Percentiles rank a stretch among this genome's conserved stretches.
Evolutionary conservation across 2,113 vertebrate genomes (phyloP).

Genomic region (Nycticorax nycticorax): DNA sequence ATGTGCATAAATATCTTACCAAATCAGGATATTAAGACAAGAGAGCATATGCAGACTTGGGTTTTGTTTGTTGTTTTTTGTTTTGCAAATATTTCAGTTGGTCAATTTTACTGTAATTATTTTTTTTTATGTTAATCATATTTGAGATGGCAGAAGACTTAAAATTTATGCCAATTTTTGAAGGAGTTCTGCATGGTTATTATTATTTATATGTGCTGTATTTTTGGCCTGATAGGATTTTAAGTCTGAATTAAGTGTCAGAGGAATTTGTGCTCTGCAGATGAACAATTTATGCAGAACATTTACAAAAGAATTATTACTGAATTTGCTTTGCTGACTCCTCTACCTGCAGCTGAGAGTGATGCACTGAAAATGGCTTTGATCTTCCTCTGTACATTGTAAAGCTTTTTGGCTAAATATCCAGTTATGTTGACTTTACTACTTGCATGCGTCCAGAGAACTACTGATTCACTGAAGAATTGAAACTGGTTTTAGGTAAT

Average conservation of each 20-base stretch:
- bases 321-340: slow-evolving; percentile 8
- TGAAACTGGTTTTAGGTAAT: background rate
- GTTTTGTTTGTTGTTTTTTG: background rate
- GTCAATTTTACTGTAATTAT: background rate
- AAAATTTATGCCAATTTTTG: background rate
- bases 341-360: background rate
- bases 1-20: background rate
- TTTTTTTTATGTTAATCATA: slow-evolving; percentile 1
- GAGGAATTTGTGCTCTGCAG: background rate
- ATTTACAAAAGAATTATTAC: background rate
- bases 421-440: background rate
- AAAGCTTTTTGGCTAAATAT: background rate
- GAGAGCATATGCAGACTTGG: background rate
- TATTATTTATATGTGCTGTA: background rate
- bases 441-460: background rate
- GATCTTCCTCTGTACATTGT: background rate
- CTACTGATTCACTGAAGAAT: background rate
- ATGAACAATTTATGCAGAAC: background rate
- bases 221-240: background rate
- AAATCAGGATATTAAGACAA: background rate
- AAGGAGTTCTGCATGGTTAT: background rate
- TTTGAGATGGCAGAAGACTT: background rate
- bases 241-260: slow-evolving; percentile 3
- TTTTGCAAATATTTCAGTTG: slow-evolving; percentile 7
- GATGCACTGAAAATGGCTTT: background rate